Conservation (phyloP, 2,113 vertebrate genomes). For the Burhinus bistriatus region DNA sequence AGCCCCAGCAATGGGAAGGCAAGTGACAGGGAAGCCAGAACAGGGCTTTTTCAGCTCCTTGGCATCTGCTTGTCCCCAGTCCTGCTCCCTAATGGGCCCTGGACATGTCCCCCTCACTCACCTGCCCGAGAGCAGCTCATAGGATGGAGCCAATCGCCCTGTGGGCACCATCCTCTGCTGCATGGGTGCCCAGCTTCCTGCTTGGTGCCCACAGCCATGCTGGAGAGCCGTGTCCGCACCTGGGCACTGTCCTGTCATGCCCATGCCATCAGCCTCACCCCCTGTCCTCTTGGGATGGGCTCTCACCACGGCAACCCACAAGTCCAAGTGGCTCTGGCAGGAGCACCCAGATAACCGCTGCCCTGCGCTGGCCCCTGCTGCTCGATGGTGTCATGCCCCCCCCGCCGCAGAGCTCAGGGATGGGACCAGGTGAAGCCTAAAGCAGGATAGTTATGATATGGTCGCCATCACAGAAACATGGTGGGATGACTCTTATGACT, state of each 20-base stretch:
- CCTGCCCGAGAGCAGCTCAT: background rate
- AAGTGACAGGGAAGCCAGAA: background rate
- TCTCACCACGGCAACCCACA: background rate
- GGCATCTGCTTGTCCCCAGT: too few species aligned
- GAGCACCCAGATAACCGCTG: background rate
- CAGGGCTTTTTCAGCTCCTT: background rate
- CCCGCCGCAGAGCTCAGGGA: accelerated
- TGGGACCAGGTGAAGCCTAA: background rate
- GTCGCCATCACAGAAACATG: too few species aligned
- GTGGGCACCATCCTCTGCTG: background rate
- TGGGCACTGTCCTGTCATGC: too few species aligned
- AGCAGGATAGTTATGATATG: too few species aligned
- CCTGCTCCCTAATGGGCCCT: background rate
- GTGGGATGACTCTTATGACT: too few species aligned
- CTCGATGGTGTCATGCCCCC: background rate
- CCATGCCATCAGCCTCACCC: background rate
- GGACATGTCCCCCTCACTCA: background rate
- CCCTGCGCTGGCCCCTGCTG: background rate
- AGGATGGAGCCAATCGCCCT: background rate
- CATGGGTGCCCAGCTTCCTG: background rate
- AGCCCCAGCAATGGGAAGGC: background rate
- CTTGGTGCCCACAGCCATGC: background rate
- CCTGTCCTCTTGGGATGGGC: background rate
- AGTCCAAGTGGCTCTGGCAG: background rate
- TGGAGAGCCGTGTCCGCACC: background rate